Percentiles rank a stretch among this genome's conserved stretches.
Evolutionary conservation across 2,888 invertebrate species (phyloP).

Genomic region (Iselma pallidipennis): DNA sequence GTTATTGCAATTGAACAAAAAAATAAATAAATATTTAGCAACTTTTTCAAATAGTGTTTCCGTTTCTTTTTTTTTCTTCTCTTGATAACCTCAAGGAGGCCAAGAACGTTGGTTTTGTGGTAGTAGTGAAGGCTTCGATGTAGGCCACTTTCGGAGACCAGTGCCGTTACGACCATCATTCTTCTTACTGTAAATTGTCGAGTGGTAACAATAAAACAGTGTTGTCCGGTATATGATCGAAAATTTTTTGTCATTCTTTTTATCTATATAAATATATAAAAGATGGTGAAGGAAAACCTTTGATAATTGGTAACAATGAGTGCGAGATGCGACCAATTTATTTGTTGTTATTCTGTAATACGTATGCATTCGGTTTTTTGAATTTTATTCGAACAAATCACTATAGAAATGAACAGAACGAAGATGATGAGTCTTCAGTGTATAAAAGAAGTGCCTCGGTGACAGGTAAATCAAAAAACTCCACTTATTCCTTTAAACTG

Average conservation of each 20-base stretch:
- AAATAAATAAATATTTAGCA: background rate
- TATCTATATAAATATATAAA: background rate
- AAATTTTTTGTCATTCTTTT: slow-evolving; percentile 5
- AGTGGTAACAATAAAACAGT: slow-evolving; percentile 2
- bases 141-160: slow-evolving; percentile 45
- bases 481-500: too few species aligned
- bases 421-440: slow-evolving; percentile 17
- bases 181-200: slow-evolving; percentile 40
- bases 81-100: background rate
- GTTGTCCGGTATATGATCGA: background rate
- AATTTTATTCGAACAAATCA: background rate
- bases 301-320: slow-evolving; percentile 31
- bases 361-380: slow-evolving; percentile 23
- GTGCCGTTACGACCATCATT: slow-evolving; percentile 42
- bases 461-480: slow-evolving; percentile 28
- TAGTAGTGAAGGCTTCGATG: slow-evolving; percentile 25
- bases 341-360: slow-evolving; percentile 31
- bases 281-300: background rate
- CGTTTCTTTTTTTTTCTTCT: background rate
- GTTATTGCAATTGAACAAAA: background rate
- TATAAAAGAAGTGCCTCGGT: slow-evolving; percentile 28
- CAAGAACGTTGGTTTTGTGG: background rate
- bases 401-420: background rate
- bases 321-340: slow-evolving; percentile 40
- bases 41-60: background rate